phyloP scores from a whole-genome alignment of 2,797 vertebrate genomes.

The Pangasius larnaudii region DNA sequence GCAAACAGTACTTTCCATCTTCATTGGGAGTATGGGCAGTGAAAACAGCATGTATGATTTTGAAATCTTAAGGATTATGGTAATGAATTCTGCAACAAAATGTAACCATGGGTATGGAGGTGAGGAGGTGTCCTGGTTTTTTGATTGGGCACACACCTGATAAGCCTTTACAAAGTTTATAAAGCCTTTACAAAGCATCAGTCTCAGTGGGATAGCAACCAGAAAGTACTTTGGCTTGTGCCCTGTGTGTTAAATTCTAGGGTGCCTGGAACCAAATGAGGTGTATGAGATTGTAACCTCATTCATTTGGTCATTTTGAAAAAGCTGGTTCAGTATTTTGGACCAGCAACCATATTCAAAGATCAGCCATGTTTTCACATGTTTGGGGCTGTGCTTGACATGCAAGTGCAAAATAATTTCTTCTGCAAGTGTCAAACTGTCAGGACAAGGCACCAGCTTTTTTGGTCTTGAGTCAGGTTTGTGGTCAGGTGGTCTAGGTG shows the following conservation, averaged over 20 bases:
- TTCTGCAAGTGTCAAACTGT: background rate
- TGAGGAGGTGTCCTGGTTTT: background rate
- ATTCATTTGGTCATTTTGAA: too few relatives aligned
- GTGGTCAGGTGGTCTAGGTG: background rate
- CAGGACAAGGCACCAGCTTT: background rate
- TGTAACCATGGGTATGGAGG: background rate
- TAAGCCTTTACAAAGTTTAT: background rate
- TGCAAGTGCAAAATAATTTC: background rate
- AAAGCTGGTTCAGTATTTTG: too few relatives aligned
- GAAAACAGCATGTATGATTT: background rate
- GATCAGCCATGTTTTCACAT: background rate
- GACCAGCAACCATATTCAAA: background rate
- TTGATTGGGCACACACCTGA: background rate
- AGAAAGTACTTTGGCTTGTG: background rate
- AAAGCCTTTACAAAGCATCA: background rate
- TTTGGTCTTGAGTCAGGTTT: background rate
- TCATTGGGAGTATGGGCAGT: background rate
- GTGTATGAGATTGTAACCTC: too few relatives aligned
- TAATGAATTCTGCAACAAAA: background rate
- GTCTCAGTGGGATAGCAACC: background rate
- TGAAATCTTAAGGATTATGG: background rate
- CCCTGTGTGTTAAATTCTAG: background rate
- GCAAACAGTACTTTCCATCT: background rate
- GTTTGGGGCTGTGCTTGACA: background rate
- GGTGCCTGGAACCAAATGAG: background rate